Percentiles rank a stretch among this genome's conserved stretches.
phyloP scores from a whole-genome alignment of 2,888 invertebrate species.

The Sphecodes monilicornis region DNA sequence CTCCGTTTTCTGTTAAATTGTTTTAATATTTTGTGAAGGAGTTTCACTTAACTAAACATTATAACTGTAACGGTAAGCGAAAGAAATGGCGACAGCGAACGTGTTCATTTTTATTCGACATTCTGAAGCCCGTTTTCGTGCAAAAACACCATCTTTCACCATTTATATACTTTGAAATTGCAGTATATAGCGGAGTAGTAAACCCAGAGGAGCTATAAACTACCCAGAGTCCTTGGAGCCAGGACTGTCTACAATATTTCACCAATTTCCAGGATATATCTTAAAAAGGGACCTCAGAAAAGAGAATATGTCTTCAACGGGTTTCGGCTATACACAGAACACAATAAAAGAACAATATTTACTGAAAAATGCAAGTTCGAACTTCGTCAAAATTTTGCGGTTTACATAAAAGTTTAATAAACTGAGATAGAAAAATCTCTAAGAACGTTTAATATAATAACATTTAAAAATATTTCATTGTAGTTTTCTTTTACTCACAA shows the following conservation, averaged over 20 bases:
- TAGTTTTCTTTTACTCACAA: no score
- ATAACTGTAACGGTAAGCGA: not conserved
- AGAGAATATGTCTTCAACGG: not conserved
- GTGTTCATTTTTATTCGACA: not conserved
- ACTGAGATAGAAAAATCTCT: not conserved
- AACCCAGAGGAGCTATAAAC: conserved; percentile 2
- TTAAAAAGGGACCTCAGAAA: not conserved
- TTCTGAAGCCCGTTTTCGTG: not conserved
- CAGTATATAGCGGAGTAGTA: not conserved
- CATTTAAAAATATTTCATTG: not conserved
- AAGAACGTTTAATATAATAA: not conserved
- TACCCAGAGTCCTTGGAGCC: not conserved
- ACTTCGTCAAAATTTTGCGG: not conserved
- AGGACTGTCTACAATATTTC: conserved; percentile 1
- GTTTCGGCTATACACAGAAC: not conserved
- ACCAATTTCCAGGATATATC: not conserved
- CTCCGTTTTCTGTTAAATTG: not conserved
- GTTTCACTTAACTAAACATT: not conserved
- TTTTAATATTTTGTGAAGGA: not conserved
- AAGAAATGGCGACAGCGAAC: not conserved
- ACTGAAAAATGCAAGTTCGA: not conserved
- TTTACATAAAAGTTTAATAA: not conserved
- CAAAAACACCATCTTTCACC: not conserved
- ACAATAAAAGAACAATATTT: not conserved
- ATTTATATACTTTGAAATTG: not conserved